Conservation (phyloP, 2,888 invertebrate genomes). For the Osmoderma eremita region DNA sequence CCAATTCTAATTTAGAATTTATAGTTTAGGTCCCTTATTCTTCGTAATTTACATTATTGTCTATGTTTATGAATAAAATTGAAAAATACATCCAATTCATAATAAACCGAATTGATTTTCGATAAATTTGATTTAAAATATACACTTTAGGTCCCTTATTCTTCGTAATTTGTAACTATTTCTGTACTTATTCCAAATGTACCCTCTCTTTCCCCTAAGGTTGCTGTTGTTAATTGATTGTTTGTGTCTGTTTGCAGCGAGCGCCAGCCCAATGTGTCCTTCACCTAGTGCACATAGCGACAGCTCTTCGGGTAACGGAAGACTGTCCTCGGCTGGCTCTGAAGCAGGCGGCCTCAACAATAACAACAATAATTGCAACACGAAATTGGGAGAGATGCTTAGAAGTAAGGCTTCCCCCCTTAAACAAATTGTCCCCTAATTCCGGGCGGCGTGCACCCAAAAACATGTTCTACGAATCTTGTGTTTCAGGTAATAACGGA, state of each 20-base stretch:
- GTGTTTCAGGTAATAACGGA: conserved; percentile 66
- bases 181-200: too few species aligned
- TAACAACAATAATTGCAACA: conserved; percentile 75
- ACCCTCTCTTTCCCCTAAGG: too few species aligned
- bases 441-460: too few species aligned
- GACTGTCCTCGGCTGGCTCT: conserved; percentile 82
- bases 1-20: too few species aligned
- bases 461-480: neutral
- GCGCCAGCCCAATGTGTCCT: conserved; percentile 76
- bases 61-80: too few species aligned
- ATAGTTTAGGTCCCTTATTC: neutral
- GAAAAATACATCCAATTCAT: too few species aligned
- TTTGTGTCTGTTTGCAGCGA: conserved; percentile 54
- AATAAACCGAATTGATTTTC: neutral
- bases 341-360: conserved; percentile 78
- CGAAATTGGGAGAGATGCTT: conserved; percentile 66
- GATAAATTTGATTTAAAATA: too few species aligned
- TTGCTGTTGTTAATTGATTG: conserved; percentile 1
- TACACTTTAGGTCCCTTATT: neutral
- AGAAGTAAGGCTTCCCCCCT: conserved; percentile 57
- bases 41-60: too few species aligned
- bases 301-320: conserved; percentile 83
- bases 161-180: too few species aligned
- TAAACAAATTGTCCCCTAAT: too few species aligned
- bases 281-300: conserved; percentile 89